These are phyloP conservation scores for Psilopsiagon aymara DNA, from an alignment of 2,113 vertebrate species.

Conservation along the genomic window DNA sequence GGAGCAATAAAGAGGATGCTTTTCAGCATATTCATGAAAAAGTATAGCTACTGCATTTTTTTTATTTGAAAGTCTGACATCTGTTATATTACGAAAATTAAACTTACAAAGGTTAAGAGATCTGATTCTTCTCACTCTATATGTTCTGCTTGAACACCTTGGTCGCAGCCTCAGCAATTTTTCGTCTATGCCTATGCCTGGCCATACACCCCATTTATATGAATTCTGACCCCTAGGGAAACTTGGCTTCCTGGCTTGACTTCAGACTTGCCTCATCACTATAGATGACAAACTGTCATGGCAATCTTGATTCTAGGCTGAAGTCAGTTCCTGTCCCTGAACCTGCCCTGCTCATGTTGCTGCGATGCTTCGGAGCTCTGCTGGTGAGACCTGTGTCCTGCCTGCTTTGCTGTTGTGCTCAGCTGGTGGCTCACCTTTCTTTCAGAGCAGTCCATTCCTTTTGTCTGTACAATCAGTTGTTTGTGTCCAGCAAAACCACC, in stretches of 20 bases:
- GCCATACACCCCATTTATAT: background rate
- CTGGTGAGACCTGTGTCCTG: background rate
- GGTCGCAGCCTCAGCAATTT: background rate
- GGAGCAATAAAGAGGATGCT: background rate
- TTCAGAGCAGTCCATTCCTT: background rate
- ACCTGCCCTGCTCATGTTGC: background rate
- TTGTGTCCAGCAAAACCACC: background rate
- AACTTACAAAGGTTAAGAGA: background rate
- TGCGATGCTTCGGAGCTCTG: background rate
- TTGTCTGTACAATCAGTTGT: background rate
- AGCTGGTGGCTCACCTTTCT: background rate
- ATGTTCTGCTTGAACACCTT: background rate
- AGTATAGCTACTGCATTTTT: background rate
- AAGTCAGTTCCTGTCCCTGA: background rate
- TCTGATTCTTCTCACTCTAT: background rate
- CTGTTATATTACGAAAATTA: background rate
- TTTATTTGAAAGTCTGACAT: background rate
- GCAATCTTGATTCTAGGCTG: background rate
- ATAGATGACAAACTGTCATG: background rate
- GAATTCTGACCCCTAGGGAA: background rate
- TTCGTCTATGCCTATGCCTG: background rate
- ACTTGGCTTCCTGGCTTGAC: background rate
- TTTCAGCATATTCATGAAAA: background rate
- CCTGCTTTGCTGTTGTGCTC: background rate
- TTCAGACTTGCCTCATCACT: background rate